Percentiles rank a stretch among this genome's conserved stretches.
These are phyloP conservation scores for Rhingia campestris DNA, from an alignment of 2,888 invertebrate species.

Conservation along the genomic window DNA sequence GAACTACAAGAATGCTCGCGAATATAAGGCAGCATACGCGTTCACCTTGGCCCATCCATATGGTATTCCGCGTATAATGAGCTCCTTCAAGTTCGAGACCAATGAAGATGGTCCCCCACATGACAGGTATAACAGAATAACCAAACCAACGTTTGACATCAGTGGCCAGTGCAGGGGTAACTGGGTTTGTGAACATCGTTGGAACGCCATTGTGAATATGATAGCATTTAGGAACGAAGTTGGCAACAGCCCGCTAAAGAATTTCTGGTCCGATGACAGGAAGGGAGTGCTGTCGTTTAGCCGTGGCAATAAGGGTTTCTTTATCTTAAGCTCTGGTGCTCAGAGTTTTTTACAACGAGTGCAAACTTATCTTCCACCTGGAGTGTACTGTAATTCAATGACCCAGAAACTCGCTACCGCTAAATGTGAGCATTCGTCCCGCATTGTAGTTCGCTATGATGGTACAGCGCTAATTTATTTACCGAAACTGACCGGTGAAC, in stretches of 20 bases:
- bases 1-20: conserved; percentile 26
- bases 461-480: conserved; percentile 70
- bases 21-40: conserved; percentile 53
- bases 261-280: conserved; percentile 90
- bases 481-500: conserved; percentile 83
- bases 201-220: conserved; percentile 91
- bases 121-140: conserved; percentile 38
- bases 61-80: conserved; percentile 91
- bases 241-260: conserved; percentile 83
- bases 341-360: conserved; percentile 83
- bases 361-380: conserved; percentile 88
- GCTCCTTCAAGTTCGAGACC: conserved; percentile 88
- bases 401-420: conserved; percentile 83
- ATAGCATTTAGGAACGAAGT: conserved; percentile 88
- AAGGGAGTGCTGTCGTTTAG: conserved; percentile 92
- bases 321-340: conserved; percentile 88
- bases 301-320: conserved; percentile 88
- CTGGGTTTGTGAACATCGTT: conserved; percentile 92
- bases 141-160: conserved; percentile 86
- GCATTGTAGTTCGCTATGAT: conserved; percentile 55
- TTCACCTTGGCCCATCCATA: conserved; percentile 94
- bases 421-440: conserved; percentile 77
- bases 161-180: conserved; percentile 86
- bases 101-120: conserved; percentile 79
- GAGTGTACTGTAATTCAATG: conserved; percentile 92